Evolutionary conservation across 2,888 invertebrate species (phyloP), one percentile per base, ranked within the genome.

Genomic region (Xestia rhomboidea): DNA sequence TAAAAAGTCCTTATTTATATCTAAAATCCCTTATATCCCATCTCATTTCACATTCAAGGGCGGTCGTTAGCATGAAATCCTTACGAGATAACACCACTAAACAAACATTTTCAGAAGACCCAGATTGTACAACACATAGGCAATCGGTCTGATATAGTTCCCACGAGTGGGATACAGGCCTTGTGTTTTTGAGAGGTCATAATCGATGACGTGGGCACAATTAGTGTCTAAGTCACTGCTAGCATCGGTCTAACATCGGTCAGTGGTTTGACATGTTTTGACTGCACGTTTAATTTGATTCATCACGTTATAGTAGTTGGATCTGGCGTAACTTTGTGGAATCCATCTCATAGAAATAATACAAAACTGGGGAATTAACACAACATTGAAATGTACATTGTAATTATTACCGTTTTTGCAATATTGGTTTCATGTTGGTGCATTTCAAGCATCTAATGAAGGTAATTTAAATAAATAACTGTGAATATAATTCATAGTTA

Each of bases 1-100:
- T 0, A 72, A n/a, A n/a, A 81, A 81, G 6, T 24, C 54, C 0
- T 21, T 18, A 46, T 62, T 77, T 69, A 66, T 51, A 18, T 41
- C 6, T 15, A 3, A 71, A 68, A 18, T 67, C 62, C 57, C 6
- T 44, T n/a, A 10, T 68, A 71, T 30, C 70, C 27, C 24, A 46
- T 67, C 51, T 68, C 67, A 18, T 81, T 71, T n/a, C 34, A 49
- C n/a, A 83, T 72, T 57, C 79, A 81, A 81, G 71, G 79, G 1
- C 67, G 68, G 68, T 57, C 84, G 71, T 81, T 78, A 64, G 27
- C 63, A 68, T 63, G 46, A 54, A 68, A 83, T 49, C 72, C 41
- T 63, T 51, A 24, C 10, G 21, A 63, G 21, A 57, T 49, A 10
- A n/a, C 13, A 8, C 5, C 49, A 83, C 30, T 15, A 34, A 11